These are phyloP conservation scores for Chloropsis hardwickii DNA, from an alignment of 2,113 vertebrate genomes.

Conservation along the genomic window DNA sequence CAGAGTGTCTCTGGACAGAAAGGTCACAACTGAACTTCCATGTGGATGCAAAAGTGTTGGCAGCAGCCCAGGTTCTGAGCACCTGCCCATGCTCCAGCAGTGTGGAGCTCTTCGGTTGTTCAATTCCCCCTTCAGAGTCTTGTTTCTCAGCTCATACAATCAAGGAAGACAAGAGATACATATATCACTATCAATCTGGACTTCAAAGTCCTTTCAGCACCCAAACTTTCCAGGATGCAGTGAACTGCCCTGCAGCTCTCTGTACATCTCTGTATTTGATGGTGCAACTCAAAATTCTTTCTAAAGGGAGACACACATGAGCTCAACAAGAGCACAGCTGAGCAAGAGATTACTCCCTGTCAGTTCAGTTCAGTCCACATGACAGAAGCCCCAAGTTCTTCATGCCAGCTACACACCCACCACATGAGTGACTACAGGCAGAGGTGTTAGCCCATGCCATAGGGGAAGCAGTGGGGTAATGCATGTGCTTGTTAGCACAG, in stretches of 20 bases:
- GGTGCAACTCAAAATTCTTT: background rate
- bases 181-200: background rate
- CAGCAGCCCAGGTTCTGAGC: background rate
- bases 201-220: background rate
- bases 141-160: background rate
- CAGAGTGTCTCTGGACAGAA: background rate
- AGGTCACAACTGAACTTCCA: background rate
- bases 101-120: background rate
- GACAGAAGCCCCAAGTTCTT: background rate
- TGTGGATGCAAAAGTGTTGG: accelerated
- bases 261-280: background rate
- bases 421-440: background rate
- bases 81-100: background rate
- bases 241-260: background rate
- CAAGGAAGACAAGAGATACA: background rate
- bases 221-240: background rate
- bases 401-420: background rate
- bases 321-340: background rate
- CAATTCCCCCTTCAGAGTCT: background rate
- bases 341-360: background rate
- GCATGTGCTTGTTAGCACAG: accelerated
- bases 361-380: background rate
- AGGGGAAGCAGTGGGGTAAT: background rate
- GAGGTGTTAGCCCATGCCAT: background rate
- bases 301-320: background rate